A percentile compares a stretch with the other conserved stretches of the same genome.
phyloP scores from a whole-genome alignment of 2,888 invertebrate genomes.

The Ennomos erosarius region DNA sequence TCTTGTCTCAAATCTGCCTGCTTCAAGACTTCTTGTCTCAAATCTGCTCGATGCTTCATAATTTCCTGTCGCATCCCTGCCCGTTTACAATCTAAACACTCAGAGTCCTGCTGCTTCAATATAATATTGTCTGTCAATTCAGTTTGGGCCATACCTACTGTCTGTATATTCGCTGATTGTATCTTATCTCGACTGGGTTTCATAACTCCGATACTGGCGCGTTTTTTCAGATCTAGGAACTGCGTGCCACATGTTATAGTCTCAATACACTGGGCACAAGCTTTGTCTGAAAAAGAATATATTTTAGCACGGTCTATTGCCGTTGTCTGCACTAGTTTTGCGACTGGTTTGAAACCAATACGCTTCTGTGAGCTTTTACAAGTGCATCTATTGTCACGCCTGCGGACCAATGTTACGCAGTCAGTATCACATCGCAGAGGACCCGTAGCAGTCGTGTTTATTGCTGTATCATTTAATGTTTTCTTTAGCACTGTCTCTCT shows the following conservation, averaged over 20 bases:
- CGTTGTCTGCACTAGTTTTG: conserved; percentile 56
- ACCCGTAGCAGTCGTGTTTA: conserved; percentile 60
- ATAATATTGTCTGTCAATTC: not conserved
- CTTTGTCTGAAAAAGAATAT: conserved; percentile 53
- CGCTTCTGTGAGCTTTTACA: conserved; percentile 50
- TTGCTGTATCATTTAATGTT: conserved; percentile 47
- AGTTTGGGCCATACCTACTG: not conserved
- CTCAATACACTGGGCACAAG: conserved; percentile 50
- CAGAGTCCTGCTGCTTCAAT: not conserved
- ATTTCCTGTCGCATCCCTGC: not conserved
- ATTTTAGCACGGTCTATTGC: conserved; percentile 40
- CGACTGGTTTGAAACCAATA: conserved; percentile 33
- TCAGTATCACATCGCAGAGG: conserved; percentile 55
- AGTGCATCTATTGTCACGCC: conserved; percentile 43
- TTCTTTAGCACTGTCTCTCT: conserved; percentile 49
- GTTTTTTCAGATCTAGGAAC: conserved; percentile 36
- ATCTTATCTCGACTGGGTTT: conserved; percentile 17
- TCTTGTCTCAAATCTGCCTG: not conserved
- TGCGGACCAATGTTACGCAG: conserved; percentile 60
- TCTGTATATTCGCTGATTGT: not conserved
- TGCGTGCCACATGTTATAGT: conserved; percentile 55
- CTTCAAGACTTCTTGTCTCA: not conserved
- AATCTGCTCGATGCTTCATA: not conserved
- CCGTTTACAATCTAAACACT: not conserved
- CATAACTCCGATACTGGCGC: conserved; percentile 11